These are phyloP conservation scores for Aleadryas rufinucha DNA, from an alignment of 2,113 vertebrate species.

Conservation along the genomic window DNA sequence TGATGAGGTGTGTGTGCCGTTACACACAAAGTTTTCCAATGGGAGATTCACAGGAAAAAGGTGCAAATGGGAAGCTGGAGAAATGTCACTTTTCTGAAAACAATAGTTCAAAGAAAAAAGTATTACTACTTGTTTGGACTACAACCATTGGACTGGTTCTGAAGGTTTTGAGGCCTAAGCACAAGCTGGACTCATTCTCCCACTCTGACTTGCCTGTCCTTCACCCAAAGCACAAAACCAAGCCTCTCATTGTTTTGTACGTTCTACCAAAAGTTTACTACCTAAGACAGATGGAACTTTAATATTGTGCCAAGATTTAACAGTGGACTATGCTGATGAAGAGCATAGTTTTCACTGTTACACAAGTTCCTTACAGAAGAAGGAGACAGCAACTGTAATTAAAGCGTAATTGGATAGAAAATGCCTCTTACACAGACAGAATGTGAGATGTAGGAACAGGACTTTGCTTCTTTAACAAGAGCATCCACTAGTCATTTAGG, in stretches of 20 bases:
- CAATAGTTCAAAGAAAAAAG: neutral
- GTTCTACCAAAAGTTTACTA: neutral
- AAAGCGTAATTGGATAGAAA: neutral
- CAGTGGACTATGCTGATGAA: neutral
- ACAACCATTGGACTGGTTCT: neutral
- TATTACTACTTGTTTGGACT: neutral
- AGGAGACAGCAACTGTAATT: neutral
- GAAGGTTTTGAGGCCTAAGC: neutral
- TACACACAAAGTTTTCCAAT: neutral
- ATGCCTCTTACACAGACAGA: neutral
- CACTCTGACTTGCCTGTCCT: neutral
- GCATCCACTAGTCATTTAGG: neutral
- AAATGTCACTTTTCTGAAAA: neutral
- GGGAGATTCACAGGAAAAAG: neutral
- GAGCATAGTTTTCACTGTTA: neutral
- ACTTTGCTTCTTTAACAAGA: neutral
- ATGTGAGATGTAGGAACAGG: neutral
- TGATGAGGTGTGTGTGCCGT: rapidly evolving
- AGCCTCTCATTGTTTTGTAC: neutral
- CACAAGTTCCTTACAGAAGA: neutral
- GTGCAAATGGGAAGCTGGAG: neutral
- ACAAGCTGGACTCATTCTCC: neutral
- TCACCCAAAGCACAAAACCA: neutral
- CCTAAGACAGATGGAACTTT: neutral
- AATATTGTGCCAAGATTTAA: neutral